Base-by-base conservation (phyloP, 2,797 vertebrate species). In the Paratrypauchen microcephalus region DNA sequence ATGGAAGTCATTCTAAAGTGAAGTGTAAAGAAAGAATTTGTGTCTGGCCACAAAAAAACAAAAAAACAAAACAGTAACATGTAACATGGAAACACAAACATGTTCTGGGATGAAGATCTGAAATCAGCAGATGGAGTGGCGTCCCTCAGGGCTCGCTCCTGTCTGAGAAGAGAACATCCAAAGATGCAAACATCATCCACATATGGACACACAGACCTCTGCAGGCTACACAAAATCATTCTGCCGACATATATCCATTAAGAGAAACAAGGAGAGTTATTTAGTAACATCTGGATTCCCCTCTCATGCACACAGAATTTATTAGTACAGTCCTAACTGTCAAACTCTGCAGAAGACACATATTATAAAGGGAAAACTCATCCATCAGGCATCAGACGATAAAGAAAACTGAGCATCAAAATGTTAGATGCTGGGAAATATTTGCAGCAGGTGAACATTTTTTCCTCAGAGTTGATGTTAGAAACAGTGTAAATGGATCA, bases 111-210 rank as follows among this genome's bases (percentile, higher is more conserved):
- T 66, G 45, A 45, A 69, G 69, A 32, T 8, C 67, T 68, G 32
- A 69, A 65, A 61, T 74, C 66, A 66, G 19, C 83, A 86, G 76
- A 86, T 86, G 78, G 82, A 81, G 62, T 9, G 45, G 67, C 6
- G n/a, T 73, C 66, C 66, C 73, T 52, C 2, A 69, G 71, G 72
- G 30, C 71, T 12, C 36, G n/a, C 12, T 66, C 41, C 56, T 72
- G 69, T 78, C 75, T 19, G 59, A 72, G 66, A 62, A 54, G 59
- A 65, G 62, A 63, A 66, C 62, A 69, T 59, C 59, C 21, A 54
- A 21, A 65, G 47, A 68, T 57, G 39, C 56, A 52, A 74, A 73
- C 59, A 36, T 39, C 59, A 30, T 16, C 65, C 59, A 76, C 75
- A 76, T 71, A 82, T 72, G 69, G 80, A 70, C 57, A 30, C 26